Base-by-base conservation (phyloP, 1,140 invertebrate genomes). In the Scaptomyza graminum region DNA sequence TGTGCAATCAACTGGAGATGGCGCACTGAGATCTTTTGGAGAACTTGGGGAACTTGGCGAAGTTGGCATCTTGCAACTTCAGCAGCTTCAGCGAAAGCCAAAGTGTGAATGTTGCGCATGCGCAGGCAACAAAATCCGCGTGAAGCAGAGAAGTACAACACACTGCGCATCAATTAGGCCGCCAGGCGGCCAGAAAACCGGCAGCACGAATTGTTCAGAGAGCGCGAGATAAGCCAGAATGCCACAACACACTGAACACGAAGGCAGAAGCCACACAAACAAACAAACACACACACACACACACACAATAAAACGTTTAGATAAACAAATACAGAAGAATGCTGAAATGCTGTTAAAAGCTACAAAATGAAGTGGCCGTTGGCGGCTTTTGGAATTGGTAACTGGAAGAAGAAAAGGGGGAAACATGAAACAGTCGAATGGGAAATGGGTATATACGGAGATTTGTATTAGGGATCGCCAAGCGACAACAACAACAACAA, bases 61-160 rank as follows among this genome's bases (percentile, higher is more conserved):
- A 34, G 7, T 44, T 64, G 51, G 46, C 31, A 16, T 9, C 63
- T 57, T 22, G 57, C 51, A 64, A 51, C 50, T 7, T 44, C 28
- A 8, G 47, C 59, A 44, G 18, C 34, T 39, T 41, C n/a, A 41
- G 28, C 52, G 69, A 71, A 63, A 72, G 51, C 63, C 57, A 76
- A 88, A 88, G 83, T 88, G 83, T 88, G 83, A 88, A 88, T 88
- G 83, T 79, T 88, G 83, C 83, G 84, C 83, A 88, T 88, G 83
- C 79, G 83, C 83, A 82, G 75, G 79, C 83, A 88, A 75, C 57
- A 59, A 13, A 31, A 31, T 31, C 63, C 44, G 52, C 52, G 46
- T 64, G 64, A 52, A 62, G 55, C 71, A 34, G 31, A 34, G 8
- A 34, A 34, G 31, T 34, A 34, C 31, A 34, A 34, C 31, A 84